phyloP scores from a whole-genome alignment of 2,888 invertebrate genomes.

The Stenoptilia bipunctidactyla region DNA sequence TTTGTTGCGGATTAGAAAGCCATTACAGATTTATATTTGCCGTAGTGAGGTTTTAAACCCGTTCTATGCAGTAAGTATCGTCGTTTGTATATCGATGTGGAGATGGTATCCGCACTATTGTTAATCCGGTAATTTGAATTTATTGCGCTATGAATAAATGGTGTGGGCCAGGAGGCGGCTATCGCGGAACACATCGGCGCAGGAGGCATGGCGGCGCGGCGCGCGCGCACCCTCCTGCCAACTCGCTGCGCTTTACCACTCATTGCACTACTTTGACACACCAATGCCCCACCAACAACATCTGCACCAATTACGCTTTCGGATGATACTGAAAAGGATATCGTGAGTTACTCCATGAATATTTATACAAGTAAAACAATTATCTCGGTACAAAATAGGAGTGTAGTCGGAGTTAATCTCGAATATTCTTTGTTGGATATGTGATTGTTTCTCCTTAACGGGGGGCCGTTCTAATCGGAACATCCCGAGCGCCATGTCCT shows the following conservation, averaged over 20 bases:
- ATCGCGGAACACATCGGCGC: too few relatives aligned
- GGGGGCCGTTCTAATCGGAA: conserved; percentile 51
- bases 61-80: too few relatives aligned
- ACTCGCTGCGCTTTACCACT: conserved; percentile 15
- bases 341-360: too few relatives aligned
- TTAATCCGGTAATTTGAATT: conserved; percentile 72
- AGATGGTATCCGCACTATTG: conserved; percentile 67
- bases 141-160: conserved; percentile 68
- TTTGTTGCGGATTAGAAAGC: too few relatives aligned
- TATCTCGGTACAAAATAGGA: conserved; percentile 11
- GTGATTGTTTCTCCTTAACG: conserved; percentile 67
- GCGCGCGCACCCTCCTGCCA: conserved; percentile 14
- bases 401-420: conserved; percentile 36
- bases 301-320: conserved; percentile 8
- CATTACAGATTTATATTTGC: too few relatives aligned
- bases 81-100: conserved; percentile 26
- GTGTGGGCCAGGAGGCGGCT: conserved; percentile 46
- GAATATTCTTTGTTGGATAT: conserved; percentile 50
- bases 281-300: conserved; percentile 22
- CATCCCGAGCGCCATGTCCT: conserved; percentile 49
- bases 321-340: too few relatives aligned
- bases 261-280: conserved; percentile 26
- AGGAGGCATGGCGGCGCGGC: conserved; percentile 48
- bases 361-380: too few relatives aligned
- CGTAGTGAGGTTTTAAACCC: too few relatives aligned